phyloP scores from a whole-genome alignment of 2,113 vertebrate species.

The Mugil cephalus region DNA sequence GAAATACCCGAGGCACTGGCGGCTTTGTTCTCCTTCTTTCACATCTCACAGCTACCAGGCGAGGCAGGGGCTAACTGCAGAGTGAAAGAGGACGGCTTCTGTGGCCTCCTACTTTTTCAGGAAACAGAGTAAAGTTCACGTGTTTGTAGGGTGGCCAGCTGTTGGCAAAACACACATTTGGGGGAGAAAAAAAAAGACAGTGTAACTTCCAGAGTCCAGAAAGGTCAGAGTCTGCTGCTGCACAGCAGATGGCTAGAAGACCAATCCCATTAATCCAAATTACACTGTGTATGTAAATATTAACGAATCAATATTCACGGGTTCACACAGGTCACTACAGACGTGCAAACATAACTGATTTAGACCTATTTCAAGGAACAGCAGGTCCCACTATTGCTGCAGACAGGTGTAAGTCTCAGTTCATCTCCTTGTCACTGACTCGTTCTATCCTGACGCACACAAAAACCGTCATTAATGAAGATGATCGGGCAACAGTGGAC shows the following conservation, averaged over 20 bases:
- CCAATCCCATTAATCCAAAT: neutral
- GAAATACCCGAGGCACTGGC: neutral
- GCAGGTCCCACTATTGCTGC: neutral
- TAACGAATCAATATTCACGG: neutral
- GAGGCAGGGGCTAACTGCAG: neutral
- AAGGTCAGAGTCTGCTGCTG: conserved; percentile 35
- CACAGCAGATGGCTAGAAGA: conserved; percentile 4
- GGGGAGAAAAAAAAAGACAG: conserved; percentile 38
- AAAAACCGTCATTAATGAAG: neutral
- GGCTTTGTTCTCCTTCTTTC: neutral
- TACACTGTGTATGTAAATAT: neutral
- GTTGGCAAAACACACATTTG: conserved; percentile 51
- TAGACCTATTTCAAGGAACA: neutral
- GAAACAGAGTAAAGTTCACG: conserved; percentile 74
- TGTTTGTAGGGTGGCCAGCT: conserved; percentile 61
- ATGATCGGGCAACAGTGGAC: neutral
- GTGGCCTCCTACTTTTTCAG: conserved; percentile 57
- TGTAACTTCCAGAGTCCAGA: conserved; percentile 65
- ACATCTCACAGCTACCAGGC: conserved; percentile 1
- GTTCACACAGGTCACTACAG: neutral
- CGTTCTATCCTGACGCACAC: neutral
- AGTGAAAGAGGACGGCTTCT: conserved; percentile 41
- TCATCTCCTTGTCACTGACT: no score
- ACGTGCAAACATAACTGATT: neutral
- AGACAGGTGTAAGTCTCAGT: no score